Conservation (phyloP, 2,888 invertebrate species). For the Tipula confusa region DNA sequence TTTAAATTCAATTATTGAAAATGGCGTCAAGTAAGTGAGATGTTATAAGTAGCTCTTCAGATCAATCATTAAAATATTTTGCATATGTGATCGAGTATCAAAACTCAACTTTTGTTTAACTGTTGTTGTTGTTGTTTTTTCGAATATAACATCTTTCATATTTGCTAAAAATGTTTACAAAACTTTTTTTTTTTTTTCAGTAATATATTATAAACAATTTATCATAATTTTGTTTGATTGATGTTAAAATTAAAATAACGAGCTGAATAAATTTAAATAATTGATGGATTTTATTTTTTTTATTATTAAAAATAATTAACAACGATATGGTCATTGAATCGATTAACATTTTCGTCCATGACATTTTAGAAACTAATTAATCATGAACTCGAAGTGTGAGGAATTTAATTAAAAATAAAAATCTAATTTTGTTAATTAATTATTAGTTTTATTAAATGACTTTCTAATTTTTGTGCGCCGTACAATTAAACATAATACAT, state of each 20-base stretch:
- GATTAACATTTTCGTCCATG: not conserved
- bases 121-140: not conserved
- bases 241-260: not conserved
- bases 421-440: not conserved
- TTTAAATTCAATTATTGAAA: not conserved
- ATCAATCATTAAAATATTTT: not conserved
- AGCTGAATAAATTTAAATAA: not conserved
- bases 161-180: not conserved
- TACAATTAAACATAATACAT: too few relatives aligned
- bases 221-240: constrained; percentile 25
- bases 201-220: not conserved
- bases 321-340: not conserved
- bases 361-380: not conserved
- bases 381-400: not conserved
- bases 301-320: not conserved
- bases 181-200: not conserved
- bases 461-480: not conserved
- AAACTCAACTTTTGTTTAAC: not conserved
- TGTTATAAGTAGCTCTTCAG: not conserved
- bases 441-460: not conserved
- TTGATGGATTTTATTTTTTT: not conserved
- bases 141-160: not conserved
- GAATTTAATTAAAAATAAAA: not conserved
- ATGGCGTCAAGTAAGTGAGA: not conserved
- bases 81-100: not conserved